phyloP scores from a whole-genome alignment of 2,888 invertebrate species.

The Bibio marci region DNA sequence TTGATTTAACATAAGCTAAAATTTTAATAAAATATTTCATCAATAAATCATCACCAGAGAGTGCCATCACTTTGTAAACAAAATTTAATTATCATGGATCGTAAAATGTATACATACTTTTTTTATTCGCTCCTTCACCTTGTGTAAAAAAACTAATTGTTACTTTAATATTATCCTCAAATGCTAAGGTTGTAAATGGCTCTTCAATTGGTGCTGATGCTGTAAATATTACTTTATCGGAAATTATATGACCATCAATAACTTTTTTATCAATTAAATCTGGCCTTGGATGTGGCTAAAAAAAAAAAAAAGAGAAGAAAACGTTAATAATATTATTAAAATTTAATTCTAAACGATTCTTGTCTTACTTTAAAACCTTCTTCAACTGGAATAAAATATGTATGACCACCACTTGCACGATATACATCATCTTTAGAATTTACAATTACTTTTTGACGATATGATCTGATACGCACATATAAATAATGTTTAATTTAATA shows the following conservation, averaged over 20 bases:
- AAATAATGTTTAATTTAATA: slow-evolving; percentile 4
- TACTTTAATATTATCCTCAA: slow-evolving; percentile 68
- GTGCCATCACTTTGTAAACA: too few relatives aligned
- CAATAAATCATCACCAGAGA: too few relatives aligned
- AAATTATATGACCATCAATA: slow-evolving; percentile 80
- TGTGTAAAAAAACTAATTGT: slow-evolving; percentile 61
- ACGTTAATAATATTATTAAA: slow-evolving; percentile 1
- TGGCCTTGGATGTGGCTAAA: slow-evolving; percentile 47
- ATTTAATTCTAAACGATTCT: too few relatives aligned
- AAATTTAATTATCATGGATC: not conserved
- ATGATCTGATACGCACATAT: slow-evolving; percentile 37
- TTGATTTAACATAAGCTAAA: slow-evolving; percentile 71
- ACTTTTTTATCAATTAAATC: slow-evolving; percentile 68
- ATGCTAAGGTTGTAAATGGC: slow-evolving; percentile 64
- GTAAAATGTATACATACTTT: slow-evolving; percentile 34
- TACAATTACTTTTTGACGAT: slow-evolving; percentile 56
- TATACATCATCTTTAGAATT: slow-evolving; percentile 59
- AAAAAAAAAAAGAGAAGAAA: slow-evolving; percentile 3
- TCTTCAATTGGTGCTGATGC: slow-evolving; percentile 57
- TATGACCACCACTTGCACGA: slow-evolving; percentile 60
- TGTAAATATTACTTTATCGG: slow-evolving; percentile 72
- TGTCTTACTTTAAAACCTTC: slow-evolving; percentile 65
- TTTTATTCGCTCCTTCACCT: slow-evolving; percentile 43
- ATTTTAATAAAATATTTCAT: slow-evolving; percentile 8
- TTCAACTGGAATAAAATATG: slow-evolving; percentile 82